phyloP scores from a whole-genome alignment of 2,113 vertebrate species.

The Nerophis ophidion region DNA sequence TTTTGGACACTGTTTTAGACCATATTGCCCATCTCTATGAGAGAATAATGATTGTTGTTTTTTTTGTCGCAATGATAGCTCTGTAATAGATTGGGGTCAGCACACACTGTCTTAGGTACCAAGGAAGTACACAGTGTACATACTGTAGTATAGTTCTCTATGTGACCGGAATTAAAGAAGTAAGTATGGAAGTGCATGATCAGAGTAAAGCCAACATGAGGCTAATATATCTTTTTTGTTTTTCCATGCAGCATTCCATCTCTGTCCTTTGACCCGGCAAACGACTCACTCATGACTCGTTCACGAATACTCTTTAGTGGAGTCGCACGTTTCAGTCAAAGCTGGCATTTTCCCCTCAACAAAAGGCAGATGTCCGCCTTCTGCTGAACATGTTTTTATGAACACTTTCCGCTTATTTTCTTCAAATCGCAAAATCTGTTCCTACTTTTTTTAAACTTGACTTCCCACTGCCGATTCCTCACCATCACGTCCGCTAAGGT shows the following conservation, averaged over 20 bases:
- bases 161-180: too few species aligned
- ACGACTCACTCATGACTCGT: background rate
- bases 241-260: background rate
- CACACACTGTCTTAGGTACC: too few species aligned
- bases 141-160: too few species aligned
- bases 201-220: too few species aligned
- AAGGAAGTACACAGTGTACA: too few species aligned
- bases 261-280: background rate
- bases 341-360: constrained; percentile 16
- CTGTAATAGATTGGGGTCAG: too few species aligned
- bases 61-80: too few species aligned
- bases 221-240: background rate
- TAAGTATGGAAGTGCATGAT: too few species aligned
- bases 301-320: constrained; percentile 19
- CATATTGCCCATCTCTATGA: too few species aligned
- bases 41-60: too few species aligned
- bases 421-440: too few species aligned
- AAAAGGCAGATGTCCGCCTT: constrained; percentile 1
- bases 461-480: background rate
- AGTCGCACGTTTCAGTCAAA: constrained; percentile 9
- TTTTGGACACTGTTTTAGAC: too few species aligned
- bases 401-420: background rate
- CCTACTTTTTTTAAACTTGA: background rate
- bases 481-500: background rate
- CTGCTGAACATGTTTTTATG: constrained; percentile 9